Percentiles rank a stretch among this genome's conserved stretches.
Evolutionary conservation across 2,888 invertebrate species (phyloP).

Genomic region (Elegia similella): DNA sequence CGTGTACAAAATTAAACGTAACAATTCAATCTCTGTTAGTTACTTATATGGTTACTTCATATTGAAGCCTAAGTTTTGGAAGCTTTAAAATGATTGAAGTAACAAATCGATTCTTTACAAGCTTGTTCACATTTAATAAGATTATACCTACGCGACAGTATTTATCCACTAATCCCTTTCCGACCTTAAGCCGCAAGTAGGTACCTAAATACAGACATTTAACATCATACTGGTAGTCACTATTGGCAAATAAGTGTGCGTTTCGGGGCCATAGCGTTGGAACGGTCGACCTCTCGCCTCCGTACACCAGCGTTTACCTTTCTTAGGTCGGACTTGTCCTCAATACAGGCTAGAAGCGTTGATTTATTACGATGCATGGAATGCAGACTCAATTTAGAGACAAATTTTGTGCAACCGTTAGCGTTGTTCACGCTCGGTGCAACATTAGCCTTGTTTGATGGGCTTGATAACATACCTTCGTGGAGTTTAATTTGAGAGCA

Average conservation of each 20-base stretch:
- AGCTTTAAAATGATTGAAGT: neutral
- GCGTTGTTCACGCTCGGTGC: slow-evolving; percentile 39
- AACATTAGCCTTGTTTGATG: slow-evolving; percentile 41
- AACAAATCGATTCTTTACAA: neutral
- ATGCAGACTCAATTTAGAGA: slow-evolving; percentile 63
- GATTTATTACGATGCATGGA: slow-evolving; percentile 72
- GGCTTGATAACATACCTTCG: slow-evolving; percentile 17
- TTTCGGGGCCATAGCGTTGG: slow-evolving; percentile 71
- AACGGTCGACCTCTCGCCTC: slow-evolving; percentile 74
- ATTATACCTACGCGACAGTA: slow-evolving; percentile 23
- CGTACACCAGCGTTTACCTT: slow-evolving; percentile 69
- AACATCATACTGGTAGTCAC: slow-evolving; percentile 32
- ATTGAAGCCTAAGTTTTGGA: neutral
- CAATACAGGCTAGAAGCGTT: slow-evolving; percentile 70
- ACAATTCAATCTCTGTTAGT: neutral
- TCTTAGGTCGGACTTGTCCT: slow-evolving; percentile 77
- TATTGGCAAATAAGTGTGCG: slow-evolving; percentile 69
- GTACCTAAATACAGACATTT: slow-evolving; percentile 32
- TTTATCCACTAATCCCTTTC: neutral
- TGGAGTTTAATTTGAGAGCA: neutral
- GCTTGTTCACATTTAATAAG: neutral
- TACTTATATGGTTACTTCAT: too few relatives aligned
- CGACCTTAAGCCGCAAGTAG: slow-evolving; percentile 8
- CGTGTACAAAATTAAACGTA: too few relatives aligned
- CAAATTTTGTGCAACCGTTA: slow-evolving; percentile 64